These are phyloP conservation scores for Zaprionus inermis DNA, from an alignment of 1,140 invertebrate species.

Conservation along the genomic window DNA sequence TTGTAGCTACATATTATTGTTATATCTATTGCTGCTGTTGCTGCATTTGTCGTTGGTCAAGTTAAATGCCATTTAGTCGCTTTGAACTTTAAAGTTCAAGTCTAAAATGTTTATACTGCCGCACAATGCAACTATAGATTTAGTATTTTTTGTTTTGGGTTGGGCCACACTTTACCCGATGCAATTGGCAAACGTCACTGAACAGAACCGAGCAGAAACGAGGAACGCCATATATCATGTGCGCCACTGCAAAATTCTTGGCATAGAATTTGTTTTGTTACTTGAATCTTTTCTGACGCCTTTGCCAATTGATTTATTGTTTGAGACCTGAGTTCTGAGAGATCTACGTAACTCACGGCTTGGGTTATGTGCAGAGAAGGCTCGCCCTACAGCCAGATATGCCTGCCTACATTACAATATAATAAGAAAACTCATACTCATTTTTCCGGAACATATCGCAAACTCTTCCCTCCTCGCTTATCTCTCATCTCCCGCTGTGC, in stretches of 20 bases:
- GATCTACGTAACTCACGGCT: neutral
- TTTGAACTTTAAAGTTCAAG: slow-evolving; percentile 80
- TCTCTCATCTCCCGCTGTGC: neutral
- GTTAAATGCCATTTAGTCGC: slow-evolving; percentile 70
- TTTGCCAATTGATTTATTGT: neutral
- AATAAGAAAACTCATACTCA: no score
- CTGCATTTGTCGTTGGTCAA: slow-evolving; percentile 59
- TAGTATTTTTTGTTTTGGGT: slow-evolving; percentile 30
- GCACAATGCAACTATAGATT: slow-evolving; percentile 1
- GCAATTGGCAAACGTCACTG: slow-evolving; percentile 2
- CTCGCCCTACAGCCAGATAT: neutral
- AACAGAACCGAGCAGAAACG: neutral
- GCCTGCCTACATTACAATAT: no score
- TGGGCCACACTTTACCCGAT: slow-evolving; percentile 17
- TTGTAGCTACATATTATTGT: neutral
- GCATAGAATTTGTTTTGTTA: neutral
- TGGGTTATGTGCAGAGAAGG: no score
- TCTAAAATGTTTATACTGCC: slow-evolving; percentile 41
- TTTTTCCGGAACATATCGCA: neutral
- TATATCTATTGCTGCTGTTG: neutral
- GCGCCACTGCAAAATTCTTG: neutral
- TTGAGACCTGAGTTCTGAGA: neutral
- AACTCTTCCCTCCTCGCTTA: neutral
- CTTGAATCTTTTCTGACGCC: neutral
- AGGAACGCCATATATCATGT: slow-evolving; percentile 9